phyloP scores from a whole-genome alignment of 2,888 invertebrate genomes.

The Falcaria lacertinaria region DNA sequence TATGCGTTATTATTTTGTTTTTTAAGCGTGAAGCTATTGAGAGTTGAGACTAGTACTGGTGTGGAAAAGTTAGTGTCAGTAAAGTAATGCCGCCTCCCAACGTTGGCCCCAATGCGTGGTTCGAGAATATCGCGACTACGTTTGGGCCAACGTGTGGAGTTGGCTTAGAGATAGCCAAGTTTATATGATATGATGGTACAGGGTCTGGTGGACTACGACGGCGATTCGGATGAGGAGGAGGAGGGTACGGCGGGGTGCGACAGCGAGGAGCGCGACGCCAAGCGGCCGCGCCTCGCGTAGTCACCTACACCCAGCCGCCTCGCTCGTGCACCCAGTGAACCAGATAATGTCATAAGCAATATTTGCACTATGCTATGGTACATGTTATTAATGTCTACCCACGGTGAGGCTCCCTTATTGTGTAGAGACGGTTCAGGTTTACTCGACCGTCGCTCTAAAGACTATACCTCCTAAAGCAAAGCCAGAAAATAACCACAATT shows the following conservation, averaged over 20 bases:
- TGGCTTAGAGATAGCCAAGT: not conserved
- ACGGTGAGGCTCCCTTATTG: conserved; percentile 7
- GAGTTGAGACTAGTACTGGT: too few species aligned
- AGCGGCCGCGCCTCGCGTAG: conserved; percentile 89
- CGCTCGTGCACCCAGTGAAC: conserved; percentile 34
- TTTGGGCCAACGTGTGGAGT: not conserved
- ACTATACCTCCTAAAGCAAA: too few species aligned
- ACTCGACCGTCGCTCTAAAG: not conserved
- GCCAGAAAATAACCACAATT: not conserved
- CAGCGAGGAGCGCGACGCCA: conserved; percentile 79
- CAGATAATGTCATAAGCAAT: conserved; percentile 18
- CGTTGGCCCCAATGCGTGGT: too few species aligned
- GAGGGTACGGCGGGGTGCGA: conserved; percentile 62
- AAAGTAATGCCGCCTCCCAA: too few species aligned
- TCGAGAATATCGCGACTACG: too few species aligned
- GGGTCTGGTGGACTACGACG: conserved; percentile 98
- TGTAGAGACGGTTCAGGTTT: conserved; percentile 1
- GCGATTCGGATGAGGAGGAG: conserved; percentile 97
- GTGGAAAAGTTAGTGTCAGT: too few species aligned
- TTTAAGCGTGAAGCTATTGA: too few species aligned
- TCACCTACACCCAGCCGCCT: conserved; percentile 34
- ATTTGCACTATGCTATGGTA: conserved; percentile 20
- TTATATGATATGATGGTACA: conserved; percentile 43
- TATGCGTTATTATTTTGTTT: too few species aligned
- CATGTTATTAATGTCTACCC: conserved; percentile 10